Evolutionary conservation across 1,140 invertebrate species (phyloP).

Genomic region (Calycopis cecrops): DNA sequence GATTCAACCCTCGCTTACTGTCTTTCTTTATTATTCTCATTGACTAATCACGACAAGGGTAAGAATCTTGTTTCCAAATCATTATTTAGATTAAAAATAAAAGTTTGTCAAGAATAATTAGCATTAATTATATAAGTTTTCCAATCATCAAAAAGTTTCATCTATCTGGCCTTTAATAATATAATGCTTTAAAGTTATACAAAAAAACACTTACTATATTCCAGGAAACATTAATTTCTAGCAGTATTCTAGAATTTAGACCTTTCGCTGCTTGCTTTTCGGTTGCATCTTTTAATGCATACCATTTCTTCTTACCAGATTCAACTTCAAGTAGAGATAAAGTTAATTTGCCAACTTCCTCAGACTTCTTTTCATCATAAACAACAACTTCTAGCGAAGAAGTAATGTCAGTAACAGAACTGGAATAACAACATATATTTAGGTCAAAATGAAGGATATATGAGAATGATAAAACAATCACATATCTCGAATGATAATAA

Average conservation of each 20-base stretch:
- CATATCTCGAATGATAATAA: not conserved
- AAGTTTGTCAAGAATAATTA: too few species aligned
- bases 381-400: constrained; percentile 95
- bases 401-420: constrained; percentile 96
- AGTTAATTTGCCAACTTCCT: constrained; percentile 94
- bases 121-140: too few species aligned
- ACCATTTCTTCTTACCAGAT: constrained; percentile 95
- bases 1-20: too few species aligned
- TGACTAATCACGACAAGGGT: too few species aligned
- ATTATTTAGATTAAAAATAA: too few species aligned
- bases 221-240: constrained; percentile 94
- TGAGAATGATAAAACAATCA: not conserved
- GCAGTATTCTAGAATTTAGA: constrained; percentile 74
- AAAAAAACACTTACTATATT: constrained; percentile 79
- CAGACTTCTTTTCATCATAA: constrained; percentile 96
- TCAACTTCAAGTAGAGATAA: constrained; percentile 91
- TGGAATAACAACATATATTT: constrained; percentile 56
- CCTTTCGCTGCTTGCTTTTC: constrained; percentile 91
- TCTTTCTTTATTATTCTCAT: too few species aligned
- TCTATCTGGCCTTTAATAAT: too few species aligned
- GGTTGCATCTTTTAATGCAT: constrained; percentile 95
- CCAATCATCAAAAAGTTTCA: too few species aligned
- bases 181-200: too few species aligned
- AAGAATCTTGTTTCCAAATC: too few species aligned
- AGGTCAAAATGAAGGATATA: not conserved